These are phyloP conservation scores for Agonopterix alstromeriana DNA, from an alignment of 2,888 invertebrate species.

Conservation along the genomic window DNA sequence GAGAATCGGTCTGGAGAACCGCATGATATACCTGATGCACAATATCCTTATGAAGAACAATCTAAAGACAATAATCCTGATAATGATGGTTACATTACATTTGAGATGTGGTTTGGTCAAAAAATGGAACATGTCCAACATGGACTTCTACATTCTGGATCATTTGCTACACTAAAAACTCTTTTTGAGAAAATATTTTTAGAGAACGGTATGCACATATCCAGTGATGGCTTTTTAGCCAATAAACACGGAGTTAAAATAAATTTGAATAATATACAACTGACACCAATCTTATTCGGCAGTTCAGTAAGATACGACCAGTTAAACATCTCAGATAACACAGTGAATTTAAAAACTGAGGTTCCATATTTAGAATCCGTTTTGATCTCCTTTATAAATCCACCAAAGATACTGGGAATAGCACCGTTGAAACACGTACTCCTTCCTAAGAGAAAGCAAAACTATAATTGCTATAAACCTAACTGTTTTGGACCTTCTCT, in stretches of 20 bases:
- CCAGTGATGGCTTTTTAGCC: constrained; percentile 22
- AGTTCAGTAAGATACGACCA: constrained; percentile 23
- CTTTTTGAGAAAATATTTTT: constrained; percentile 28
- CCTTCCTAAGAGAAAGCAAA: constrained; percentile 9
- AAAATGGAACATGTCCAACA: too few species aligned
- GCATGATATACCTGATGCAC: too few species aligned
- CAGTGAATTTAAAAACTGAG: constrained; percentile 11
- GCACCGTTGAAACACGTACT: constrained; percentile 36
- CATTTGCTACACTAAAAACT: constrained; percentile 16
- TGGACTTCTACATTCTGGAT: too few species aligned
- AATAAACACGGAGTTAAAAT: constrained; percentile 28
- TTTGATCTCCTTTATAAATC: constrained; percentile 30
- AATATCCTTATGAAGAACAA: too few species aligned
- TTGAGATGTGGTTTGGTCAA: too few species aligned
- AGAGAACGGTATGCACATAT: constrained; percentile 29
- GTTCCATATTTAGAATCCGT: constrained; percentile 36
- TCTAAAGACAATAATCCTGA: too few species aligned
- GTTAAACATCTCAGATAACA: constrained; percentile 9
- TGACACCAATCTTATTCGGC: constrained; percentile 43
- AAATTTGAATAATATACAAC: constrained; percentile 27
- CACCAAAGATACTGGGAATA: constrained; percentile 39
- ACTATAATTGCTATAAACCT: too few species aligned
- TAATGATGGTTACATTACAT: too few species aligned
- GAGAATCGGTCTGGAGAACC: too few species aligned
- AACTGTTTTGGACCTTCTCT: too few species aligned